Evolutionary conservation across 2,888 invertebrate genomes (phyloP), one percentile per base, ranked within the genome.

Genomic region (Drosophila greeni): DNA sequence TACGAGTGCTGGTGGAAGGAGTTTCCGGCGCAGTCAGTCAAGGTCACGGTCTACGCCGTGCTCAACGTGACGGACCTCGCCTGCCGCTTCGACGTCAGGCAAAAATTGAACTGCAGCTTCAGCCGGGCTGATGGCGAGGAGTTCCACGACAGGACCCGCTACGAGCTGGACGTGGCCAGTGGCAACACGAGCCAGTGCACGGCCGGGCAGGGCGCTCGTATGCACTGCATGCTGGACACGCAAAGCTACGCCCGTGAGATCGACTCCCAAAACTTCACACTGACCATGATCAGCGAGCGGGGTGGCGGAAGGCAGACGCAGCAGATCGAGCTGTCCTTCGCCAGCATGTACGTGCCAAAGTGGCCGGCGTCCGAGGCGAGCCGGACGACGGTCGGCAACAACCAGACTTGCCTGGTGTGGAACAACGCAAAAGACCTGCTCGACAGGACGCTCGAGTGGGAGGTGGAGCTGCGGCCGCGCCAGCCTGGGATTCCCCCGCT

Each of bases 91-190:
- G 18, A 23, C 6, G 20, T 11, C 11, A 3, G 0, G 0, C 1
- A 18, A 5, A 6, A n/a, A 5, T 2, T 49, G 12, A 34, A 16
- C 12, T 49, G 49, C 1, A 49, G 20, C 49, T 49, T 49, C 23
- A 49, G 23, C n/a, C 49, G 49, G 24, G 16, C 23, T 5, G 24
- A 34, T 23, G 20, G n/a, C 20, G 12, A 8, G 8, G 12, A 16
- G 0, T 23, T n/a, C 2, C 4, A 11, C 5, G 3, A 2, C 1
- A 4, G 0, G 0, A n/a, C 16, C 24, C 7, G 5, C 2, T 49
- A 49, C 24, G 2, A 16, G 16, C 34, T 49, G 31, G 1, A 0
- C 6, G 31, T 14, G 31, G 5, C 9, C 18, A 12, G 7, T 18
- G 29, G 12, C 12, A 0, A 0, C 1, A 7, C 16, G 7, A 3